Base-by-base conservation (phyloP, 2,797 vertebrate species). In the Gadopsis marmoratus region DNA sequence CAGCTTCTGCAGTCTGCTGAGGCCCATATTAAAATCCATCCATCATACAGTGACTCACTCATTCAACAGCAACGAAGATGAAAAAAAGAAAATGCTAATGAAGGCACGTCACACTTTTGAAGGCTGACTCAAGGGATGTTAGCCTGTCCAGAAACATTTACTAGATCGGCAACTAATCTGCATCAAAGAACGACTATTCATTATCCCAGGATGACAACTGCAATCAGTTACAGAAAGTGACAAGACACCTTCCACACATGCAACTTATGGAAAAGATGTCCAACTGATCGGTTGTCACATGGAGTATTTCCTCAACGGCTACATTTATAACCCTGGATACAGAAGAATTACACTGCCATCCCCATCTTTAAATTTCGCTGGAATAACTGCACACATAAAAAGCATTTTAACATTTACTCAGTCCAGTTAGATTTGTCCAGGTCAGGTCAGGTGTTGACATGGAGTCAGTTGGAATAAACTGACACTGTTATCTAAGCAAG, bases 1-100 rank as follows among this genome's bases (percentile, higher is more conserved):
- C 45, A 76, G 77, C 78, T 82, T 71, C 76, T 78, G 64, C 59
- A 55, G 56, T 68, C 43, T 80, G 76, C 74, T 67, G 82, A 85
- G 48, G 16, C 78, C 37, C 37, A 54, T 21, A 33, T 76, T 29
- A 51, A 68, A 82, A 82, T 69, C 7, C 10, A 71, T 48, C 29
- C 58, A 63, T 74, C 56, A 13, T 2, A 50, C 39, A 63, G 13
- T 50, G 71, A 86, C 26, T 89, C 85, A 83, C 53, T 84, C 29
- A 78, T 76, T 79, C 64, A 82, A 63, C 23, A 26, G 51, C 12
- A 48, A 74, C 7, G 5, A 61, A 43, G 14, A 56, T 37, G 26
- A 2, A 31, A 63, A 47, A 29, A 41, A 26, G 43, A 83, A 63
- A 14, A 13, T 23, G 58, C 31, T 31, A 60, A 68, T 68, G 23